Conservation (phyloP, 1,140 invertebrate species). For the Leptinotarsa undecemlineata region DNA sequence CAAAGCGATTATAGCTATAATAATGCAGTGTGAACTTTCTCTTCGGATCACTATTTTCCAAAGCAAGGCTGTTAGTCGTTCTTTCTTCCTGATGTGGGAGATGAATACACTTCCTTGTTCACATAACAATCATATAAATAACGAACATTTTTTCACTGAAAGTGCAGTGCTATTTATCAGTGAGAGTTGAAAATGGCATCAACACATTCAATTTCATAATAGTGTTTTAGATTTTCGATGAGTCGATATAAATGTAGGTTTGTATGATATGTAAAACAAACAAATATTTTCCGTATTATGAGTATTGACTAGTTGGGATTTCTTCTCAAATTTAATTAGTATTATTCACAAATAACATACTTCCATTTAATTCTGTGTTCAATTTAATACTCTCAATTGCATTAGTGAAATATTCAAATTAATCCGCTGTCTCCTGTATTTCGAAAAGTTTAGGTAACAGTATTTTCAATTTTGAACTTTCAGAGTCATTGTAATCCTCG, state of each 20-base stretch:
- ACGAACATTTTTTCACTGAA: not conserved
- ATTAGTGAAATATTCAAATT: too few species aligned
- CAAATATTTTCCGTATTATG: too few species aligned
- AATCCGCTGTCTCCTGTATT: too few species aligned
- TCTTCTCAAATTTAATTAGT: too few species aligned
- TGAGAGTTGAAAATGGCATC: not conserved
- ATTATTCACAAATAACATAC: too few species aligned
- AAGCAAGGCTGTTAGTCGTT: not conserved
- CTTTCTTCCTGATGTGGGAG: conserved; percentile 5
- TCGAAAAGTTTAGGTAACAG: too few species aligned
- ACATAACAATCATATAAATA: conserved; percentile 6
- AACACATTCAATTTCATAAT: not conserved
- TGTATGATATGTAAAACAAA: too few species aligned
- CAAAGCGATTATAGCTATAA: not conserved
- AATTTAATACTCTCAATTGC: too few species aligned
- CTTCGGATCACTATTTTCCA: not conserved
- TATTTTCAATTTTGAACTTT: too few species aligned
- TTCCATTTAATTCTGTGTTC: too few species aligned
- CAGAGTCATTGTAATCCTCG: too few species aligned
- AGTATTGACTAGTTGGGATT: too few species aligned
- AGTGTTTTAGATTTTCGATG: not conserved
- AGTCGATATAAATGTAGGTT: not conserved
- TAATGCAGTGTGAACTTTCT: not conserved
- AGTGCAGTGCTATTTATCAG: not conserved
- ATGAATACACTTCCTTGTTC: not conserved